phyloP scores from a whole-genome alignment of 92 coral and sea anemone species.

The Siderastrea siderea region DNA sequence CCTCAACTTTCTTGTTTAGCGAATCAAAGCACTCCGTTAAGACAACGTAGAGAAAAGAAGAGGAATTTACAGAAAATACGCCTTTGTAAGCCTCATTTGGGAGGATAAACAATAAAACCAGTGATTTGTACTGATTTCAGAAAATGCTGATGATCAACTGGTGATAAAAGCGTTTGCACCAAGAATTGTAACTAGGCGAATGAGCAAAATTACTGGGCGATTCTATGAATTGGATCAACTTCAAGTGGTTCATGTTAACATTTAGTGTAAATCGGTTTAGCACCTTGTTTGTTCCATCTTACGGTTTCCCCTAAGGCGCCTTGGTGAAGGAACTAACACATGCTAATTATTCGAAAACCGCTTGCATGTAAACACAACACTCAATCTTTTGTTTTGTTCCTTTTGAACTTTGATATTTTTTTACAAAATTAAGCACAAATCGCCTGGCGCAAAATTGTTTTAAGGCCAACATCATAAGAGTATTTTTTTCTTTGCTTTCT shows the following conservation, averaged over 20 bases:
- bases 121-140: not conserved
- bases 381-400: not conserved
- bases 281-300: not conserved
- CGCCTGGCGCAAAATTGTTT: not conserved
- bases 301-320: not conserved
- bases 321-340: not conserved
- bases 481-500: not conserved
- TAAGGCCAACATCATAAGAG: not conserved
- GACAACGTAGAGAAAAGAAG: not conserved
- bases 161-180: not conserved
- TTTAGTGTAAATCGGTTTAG: not conserved
- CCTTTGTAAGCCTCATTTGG: not conserved
- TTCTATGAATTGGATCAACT: not conserved
- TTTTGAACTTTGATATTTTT: not conserved
- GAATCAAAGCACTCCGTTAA: not conserved
- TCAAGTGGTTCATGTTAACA: not conserved
- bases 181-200: not conserved
- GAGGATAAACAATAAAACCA: not conserved
- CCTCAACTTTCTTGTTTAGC: not conserved
- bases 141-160: not conserved
- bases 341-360: slow-evolving; percentile 18
- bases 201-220: not conserved
- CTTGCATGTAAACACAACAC: slow-evolving; percentile 11
- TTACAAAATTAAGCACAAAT: not conserved
- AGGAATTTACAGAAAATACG: not conserved